Evolutionary conservation across 2,797 vertebrate genomes (phyloP).

Genomic region (Aselliscus stoliczkanus): DNA sequence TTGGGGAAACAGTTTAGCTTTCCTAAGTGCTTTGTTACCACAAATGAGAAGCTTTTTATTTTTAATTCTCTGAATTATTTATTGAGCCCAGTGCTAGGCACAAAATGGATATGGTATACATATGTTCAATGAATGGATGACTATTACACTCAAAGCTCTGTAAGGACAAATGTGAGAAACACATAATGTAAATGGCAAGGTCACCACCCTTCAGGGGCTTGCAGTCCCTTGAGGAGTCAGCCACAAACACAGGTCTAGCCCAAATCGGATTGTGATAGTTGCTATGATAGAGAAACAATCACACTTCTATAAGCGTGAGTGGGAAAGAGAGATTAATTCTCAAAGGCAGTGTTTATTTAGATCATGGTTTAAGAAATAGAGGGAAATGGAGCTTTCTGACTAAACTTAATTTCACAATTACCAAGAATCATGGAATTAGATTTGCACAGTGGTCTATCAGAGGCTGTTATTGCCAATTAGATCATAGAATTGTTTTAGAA

Average conservation of each 20-base stretch:
- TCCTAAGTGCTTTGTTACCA: background rate
- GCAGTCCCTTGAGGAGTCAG: background rate
- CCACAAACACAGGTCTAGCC: background rate
- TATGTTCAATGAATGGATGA: background rate
- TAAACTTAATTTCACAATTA: constrained; percentile 62
- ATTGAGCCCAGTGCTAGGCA: background rate
- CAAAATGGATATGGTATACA: background rate
- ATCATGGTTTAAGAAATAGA: constrained; percentile 58
- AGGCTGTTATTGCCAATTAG: constrained; percentile 38
- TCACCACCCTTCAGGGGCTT: background rate
- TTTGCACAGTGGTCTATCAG: constrained; percentile 42
- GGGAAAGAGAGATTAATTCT: constrained; percentile 32
- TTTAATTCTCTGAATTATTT: background rate
- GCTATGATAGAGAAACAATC: background rate
- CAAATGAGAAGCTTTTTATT: background rate
- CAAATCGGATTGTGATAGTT: background rate
- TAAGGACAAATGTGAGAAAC: background rate
- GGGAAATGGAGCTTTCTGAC: constrained; percentile 57
- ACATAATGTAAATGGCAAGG: background rate
- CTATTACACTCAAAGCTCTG: background rate
- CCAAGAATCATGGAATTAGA: constrained; percentile 60
- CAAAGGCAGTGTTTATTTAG: constrained; percentile 54
- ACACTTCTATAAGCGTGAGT: background rate
- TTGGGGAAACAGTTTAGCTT: background rate
- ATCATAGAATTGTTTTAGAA: constrained; percentile 30